Base-by-base conservation (phyloP, 2,888 invertebrate genomes). In the Byasa hedistus region DNA sequence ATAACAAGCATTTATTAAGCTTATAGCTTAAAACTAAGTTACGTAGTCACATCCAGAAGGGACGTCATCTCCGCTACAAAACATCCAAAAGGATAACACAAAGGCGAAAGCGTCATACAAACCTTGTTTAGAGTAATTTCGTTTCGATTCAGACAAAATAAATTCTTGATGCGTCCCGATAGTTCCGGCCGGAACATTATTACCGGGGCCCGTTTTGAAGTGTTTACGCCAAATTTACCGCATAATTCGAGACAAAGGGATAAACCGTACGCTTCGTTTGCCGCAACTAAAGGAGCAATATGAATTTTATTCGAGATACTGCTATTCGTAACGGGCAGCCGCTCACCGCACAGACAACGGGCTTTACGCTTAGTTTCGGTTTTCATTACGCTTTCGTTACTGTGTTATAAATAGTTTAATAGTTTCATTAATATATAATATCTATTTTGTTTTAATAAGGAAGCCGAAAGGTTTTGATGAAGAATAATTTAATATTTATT, bases 41-140 rank as follows among this genome's bases (percentile, higher is more conserved):
- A 21, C 12, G 23, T 48, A 36, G 57, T 39, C 68, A 57, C 57
- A 55, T 71, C 71, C 54, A 71, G 66, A 55, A 22, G 44, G 51
- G 19, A 27, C n/a, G 32, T 69, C 17, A 66, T 72, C 73, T 55
- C 5, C 61, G 65, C 52, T 21, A 17, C 21, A 15, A 52, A 72
- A 72, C 73, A 57, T 72, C 69, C 72, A 72, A 73, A 74, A 75
- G 73, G 39, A 12, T 71, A 77, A 71, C 71, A 77, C 79, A 78
- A 79, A 81, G 77, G 75, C 75, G 51, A 51, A 51, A 71, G 73
- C 61, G 68, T 66, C 75, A 72, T 73, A 76, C 77, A 78, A 78
- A 75, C 78, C 77, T 69, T 70, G 73, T 76, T 79, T 81, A 79
- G 82, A 77, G 77, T 81, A 79, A 84, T 82, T 81, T 79, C 68